Conservation (phyloP, 2,113 vertebrate genomes). For the Catharus minimus region DNA sequence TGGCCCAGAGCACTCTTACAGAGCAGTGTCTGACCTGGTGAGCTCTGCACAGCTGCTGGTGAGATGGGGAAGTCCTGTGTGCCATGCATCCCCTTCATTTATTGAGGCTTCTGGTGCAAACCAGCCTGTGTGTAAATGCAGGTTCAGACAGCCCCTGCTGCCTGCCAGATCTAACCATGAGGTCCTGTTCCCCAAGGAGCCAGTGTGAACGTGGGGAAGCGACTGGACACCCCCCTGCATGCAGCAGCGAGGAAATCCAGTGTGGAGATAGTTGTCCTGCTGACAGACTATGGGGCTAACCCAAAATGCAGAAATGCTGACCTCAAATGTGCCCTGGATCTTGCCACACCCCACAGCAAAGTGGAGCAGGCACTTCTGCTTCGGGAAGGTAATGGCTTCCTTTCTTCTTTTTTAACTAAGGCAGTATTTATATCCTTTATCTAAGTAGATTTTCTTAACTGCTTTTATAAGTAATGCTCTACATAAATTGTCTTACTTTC, state of each 20-base stretch:
- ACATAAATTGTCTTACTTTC: not conserved
- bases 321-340: slow-evolving; percentile 82
- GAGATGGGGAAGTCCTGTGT: not conserved
- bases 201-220: slow-evolving; percentile 75
- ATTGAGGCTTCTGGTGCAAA: not conserved
- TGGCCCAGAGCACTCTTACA: not conserved
- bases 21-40: not conserved
- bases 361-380: slow-evolving; percentile 75
- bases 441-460: not conserved
- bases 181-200: slow-evolving; percentile 78
- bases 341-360: slow-evolving; percentile 73
- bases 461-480: not conserved
- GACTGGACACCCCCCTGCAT: slow-evolving; percentile 83
- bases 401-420: not conserved
- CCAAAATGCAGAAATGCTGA: slow-evolving; percentile 78
- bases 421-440: not conserved
- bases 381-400: slow-evolving; percentile 71
- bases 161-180: not conserved
- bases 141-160: not conserved
- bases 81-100: not conserved
- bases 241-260: slow-evolving; percentile 77
- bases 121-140: not conserved
- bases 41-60: not conserved
- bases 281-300: slow-evolving; percentile 88
- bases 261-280: slow-evolving; percentile 73